phyloP scores from a whole-genome alignment of 1,140 invertebrate species.

The Metopolophium dirhodum region DNA sequence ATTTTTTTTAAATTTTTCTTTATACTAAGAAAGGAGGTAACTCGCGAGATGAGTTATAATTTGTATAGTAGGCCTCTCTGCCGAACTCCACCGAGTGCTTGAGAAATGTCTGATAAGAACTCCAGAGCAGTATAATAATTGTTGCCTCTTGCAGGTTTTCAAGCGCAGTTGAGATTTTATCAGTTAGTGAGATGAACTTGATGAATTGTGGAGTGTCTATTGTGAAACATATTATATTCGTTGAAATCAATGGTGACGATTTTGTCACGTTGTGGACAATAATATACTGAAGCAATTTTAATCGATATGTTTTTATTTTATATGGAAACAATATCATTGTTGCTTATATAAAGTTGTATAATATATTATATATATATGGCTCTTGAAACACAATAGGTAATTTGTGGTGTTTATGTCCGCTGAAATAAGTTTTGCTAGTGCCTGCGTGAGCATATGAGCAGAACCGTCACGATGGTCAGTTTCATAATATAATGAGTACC shows the following conservation, averaged over 20 bases:
- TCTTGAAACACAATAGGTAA: neutral
- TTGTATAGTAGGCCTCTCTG: neutral
- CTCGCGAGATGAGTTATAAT: neutral
- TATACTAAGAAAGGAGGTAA: neutral
- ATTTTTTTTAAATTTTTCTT: neutral
- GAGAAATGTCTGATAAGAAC: neutral
- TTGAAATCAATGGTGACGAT: neutral
- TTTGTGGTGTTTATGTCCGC: neutral
- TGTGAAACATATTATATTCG: neutral
- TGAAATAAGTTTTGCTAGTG: neutral
- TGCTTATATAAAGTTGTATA: too few relatives aligned
- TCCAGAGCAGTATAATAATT: neutral
- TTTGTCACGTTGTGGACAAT: neutral
- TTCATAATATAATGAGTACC: too few relatives aligned
- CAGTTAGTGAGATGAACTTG: neutral
- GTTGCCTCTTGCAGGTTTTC: neutral
- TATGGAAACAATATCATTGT: too few relatives aligned
- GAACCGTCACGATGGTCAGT: neutral
- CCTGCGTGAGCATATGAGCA: neutral
- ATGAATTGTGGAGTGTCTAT: neutral
- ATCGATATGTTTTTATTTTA: neutral
- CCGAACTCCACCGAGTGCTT: neutral
- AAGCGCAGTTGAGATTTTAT: neutral
- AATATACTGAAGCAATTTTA: neutral
- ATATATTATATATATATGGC: neutral